Conservation (phyloP, 2,888 invertebrate species). For the Erynnis tages region DNA sequence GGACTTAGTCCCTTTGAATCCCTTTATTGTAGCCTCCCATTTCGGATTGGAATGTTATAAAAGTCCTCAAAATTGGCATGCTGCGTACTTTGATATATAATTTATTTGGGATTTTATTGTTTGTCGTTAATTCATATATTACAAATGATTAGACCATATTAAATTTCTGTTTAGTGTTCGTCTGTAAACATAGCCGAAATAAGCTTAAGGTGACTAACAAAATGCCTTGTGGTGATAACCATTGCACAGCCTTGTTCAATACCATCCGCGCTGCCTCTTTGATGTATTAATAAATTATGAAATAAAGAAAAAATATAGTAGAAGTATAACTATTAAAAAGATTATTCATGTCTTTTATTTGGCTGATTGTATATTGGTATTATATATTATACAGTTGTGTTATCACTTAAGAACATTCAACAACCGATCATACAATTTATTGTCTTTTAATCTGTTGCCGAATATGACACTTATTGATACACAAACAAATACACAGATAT, state of each 20-base stretch:
- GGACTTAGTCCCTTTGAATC: neutral
- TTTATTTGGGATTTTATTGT: neutral
- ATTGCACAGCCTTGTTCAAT: constrained; percentile 47
- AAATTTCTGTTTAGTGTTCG: neutral
- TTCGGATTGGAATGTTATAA: constrained; percentile 3
- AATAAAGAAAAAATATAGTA: too few relatives aligned
- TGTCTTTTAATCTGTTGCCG: too few relatives aligned
- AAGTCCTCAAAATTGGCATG: constrained; percentile 23
- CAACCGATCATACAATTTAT: too few relatives aligned
- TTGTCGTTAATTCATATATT: neutral
- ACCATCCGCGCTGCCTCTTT: constrained; percentile 40
- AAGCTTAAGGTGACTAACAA: constrained; percentile 52
- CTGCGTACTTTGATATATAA: neutral
- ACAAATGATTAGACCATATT: neutral
- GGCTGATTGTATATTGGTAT: too few relatives aligned
- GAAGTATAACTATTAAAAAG: too few relatives aligned
- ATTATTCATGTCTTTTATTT: too few relatives aligned
- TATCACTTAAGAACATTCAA: too few relatives aligned
- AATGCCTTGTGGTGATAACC: constrained; percentile 48
- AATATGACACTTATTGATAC: too few relatives aligned
- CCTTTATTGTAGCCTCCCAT: neutral
- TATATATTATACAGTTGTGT: too few relatives aligned
- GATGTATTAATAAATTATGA: neutral
- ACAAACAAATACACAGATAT: too few relatives aligned
- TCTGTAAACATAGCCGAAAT: neutral